Evolutionary conservation across 2,797 vertebrate species (phyloP).

Genomic region (Nyctalus aviator): DNA sequence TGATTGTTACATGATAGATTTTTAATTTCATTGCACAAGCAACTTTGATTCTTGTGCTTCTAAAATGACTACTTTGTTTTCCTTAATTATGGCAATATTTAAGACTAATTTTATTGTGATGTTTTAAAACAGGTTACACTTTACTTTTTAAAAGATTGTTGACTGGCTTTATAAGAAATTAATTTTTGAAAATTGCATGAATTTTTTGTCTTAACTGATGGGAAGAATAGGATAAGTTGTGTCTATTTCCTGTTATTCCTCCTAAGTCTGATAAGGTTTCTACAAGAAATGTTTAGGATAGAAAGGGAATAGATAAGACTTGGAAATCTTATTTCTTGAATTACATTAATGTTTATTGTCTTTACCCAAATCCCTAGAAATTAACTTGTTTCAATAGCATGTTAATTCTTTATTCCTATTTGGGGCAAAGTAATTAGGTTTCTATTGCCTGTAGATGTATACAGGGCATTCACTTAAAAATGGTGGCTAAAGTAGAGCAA

Average conservation of each 20-base stretch:
- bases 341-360: conserved; percentile 46
- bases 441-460: neutral
- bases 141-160: conserved; percentile 40
- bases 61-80: conserved; percentile 24
- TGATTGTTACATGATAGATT: neutral
- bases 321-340: neutral
- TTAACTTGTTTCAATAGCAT: conserved; percentile 1
- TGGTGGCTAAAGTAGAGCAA: conserved; percentile 49
- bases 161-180: conserved; percentile 48
- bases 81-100: conserved; percentile 62
- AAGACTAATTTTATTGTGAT: conserved; percentile 57
- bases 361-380: conserved; percentile 33
- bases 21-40: conserved; percentile 26
- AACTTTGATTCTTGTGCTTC: conserved; percentile 45
- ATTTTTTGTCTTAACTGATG: conserved; percentile 48
- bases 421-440: conserved; percentile 52
- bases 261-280: neutral
- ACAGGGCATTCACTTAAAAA: conserved; percentile 47
- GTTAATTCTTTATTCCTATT: conserved; percentile 75
- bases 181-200: conserved; percentile 37
- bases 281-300: neutral
- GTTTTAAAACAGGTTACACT: conserved; percentile 59
- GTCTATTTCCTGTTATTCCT: neutral
- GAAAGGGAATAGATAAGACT: conserved; percentile 6
- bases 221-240: conserved; percentile 20